Conservation (phyloP, 2,113 vertebrate species). For the Oxyura jamaicensis region DNA sequence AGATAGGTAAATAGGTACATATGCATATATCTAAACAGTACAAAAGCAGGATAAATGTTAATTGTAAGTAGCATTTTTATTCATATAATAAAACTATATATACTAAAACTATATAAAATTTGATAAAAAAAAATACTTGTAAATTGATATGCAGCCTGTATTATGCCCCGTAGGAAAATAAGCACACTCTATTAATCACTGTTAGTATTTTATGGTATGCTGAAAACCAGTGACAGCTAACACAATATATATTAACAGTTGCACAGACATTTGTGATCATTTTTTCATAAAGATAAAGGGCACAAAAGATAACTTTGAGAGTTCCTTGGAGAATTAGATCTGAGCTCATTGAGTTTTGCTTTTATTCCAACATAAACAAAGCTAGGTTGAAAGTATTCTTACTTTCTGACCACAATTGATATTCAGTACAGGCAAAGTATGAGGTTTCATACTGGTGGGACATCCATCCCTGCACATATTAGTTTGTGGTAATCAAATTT, state of each 20-base stretch:
- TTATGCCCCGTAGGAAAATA: not conserved
- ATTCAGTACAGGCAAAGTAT: not conserved
- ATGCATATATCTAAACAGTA: not conserved
- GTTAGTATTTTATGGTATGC: slow-evolving; percentile 17
- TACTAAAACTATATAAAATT: not conserved
- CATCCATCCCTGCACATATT: not conserved
- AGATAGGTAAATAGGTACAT: not conserved
- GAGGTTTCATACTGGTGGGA: not conserved
- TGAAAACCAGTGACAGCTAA: not conserved
- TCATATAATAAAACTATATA: not conserved
- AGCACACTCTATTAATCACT: not conserved
- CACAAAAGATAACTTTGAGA: not conserved
- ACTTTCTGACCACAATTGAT: not conserved
- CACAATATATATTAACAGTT: not conserved
- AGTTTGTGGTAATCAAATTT: not conserved
- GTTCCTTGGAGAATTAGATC: not conserved
- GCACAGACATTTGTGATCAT: not conserved
- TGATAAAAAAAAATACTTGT: not conserved
- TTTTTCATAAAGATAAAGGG: not conserved
- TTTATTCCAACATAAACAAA: slow-evolving; percentile 12
- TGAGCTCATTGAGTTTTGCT: not conserved
- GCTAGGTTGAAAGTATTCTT: not conserved
- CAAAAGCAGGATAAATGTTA: not conserved
- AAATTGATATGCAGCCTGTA: not conserved
- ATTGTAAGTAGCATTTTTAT: not conserved